Evolutionary conservation across 2,113 vertebrate species (phyloP), one percentile per base, ranked within the genome.

Genomic region (Antidorcas marsupialis): DNA sequence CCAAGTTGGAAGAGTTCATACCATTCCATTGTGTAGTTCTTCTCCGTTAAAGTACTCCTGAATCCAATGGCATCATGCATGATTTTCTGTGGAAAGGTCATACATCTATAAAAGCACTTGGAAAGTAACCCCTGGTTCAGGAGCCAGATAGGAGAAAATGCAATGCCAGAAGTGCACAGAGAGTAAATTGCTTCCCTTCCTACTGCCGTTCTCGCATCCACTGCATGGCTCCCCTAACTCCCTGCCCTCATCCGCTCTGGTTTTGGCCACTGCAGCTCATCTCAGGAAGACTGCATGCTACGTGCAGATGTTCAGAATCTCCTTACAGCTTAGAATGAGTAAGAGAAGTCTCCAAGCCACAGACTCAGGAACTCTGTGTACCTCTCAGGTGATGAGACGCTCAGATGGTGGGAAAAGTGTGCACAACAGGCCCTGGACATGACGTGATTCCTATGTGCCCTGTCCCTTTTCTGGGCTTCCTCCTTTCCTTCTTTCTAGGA

Each of bases 31-130:
- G 99, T 99, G 97, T 99, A 99, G 98, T 99, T 99, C 98, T 98
- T 99, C 79, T 99, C 99, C 0, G 98, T 99, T 7, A 99, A 87
- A 23, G 96, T 98, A 36, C 99, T 99, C 98, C 98, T 99, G 99
- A 99, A 99, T 47, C 99, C 99, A 55, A 99, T 98, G 39, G 99
- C 99, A 98, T 99, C 99, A 0, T 99, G 99, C 99, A 99, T 99
- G 88, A 99, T 99, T 97, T 99, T 99, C 99, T 99, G 98, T 52
- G 90, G 97, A 96, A 87, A 53, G 16, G 87, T 9, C 93, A 89
- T 3, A 83, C 9, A 14, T 0, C 36, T 87, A 45, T 0, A 0
- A 93, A 87, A 47, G 25, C 67, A 45, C 5, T 7, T 62, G 53
- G 25, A 76, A 89, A 53, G 36, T 36, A 88, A 87, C 45, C 15